Conservation (phyloP, 2,888 invertebrate genomes). For the Lithophane semibrunnea region DNA sequence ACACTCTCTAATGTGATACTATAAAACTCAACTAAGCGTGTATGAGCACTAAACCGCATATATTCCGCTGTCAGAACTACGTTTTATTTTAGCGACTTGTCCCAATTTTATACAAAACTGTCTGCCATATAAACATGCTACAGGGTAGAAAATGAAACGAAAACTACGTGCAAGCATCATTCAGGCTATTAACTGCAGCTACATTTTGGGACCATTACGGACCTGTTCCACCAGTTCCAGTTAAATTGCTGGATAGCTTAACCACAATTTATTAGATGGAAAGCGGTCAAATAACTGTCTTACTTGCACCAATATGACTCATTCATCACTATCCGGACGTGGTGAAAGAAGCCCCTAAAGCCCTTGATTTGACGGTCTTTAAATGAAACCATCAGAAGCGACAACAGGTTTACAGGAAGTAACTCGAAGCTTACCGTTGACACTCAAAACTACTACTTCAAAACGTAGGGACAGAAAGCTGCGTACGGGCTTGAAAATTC, state of each 20-base stretch:
- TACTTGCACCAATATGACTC: no score
- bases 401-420: background rate
- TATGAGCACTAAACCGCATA: background rate
- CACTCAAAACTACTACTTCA: background rate
- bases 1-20: background rate
- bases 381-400: background rate
- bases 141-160: background rate
- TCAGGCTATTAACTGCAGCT: background rate
- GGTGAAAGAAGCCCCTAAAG: background rate
- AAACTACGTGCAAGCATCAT: background rate
- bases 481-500: background rate
- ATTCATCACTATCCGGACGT: no score
- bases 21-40: background rate
- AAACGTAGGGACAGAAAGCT: background rate
- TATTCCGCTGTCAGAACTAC: background rate
- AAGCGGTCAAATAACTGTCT: background rate
- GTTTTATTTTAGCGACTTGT: background rate
- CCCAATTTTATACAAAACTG: background rate
- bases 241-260: background rate
- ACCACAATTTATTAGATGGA: background rate
- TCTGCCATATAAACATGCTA: constrained; percentile 14
- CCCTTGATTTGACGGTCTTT: no score
- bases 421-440: background rate
- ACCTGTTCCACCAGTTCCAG: background rate
- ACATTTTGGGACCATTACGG: background rate